Conservation (phyloP, 2,797 vertebrate species). For the Orestias chungarensis region DNA sequence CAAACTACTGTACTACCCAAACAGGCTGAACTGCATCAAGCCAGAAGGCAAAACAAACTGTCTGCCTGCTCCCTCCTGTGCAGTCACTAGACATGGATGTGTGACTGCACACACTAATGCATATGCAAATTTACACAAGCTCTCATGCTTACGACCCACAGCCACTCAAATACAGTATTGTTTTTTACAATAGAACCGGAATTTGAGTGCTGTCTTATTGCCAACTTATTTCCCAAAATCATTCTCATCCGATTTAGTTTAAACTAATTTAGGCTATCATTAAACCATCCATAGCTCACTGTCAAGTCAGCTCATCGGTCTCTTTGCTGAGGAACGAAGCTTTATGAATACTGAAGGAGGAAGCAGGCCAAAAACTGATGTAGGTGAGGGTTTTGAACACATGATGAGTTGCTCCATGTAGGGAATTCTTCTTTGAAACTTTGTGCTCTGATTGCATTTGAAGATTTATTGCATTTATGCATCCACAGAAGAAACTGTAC, state of each 20-base stretch:
- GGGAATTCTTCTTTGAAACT: neutral
- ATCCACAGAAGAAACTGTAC: neutral
- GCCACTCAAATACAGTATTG: conserved; percentile 11
- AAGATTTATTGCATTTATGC: neutral
- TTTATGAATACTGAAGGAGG: conserved; percentile 8
- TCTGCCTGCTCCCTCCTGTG: conserved; percentile 21
- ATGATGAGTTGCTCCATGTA: conserved; percentile 23
- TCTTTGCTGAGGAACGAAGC: conserved; percentile 29
- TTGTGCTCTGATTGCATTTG: conserved; percentile 1
- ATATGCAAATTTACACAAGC: conserved; percentile 19
- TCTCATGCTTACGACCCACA: neutral
- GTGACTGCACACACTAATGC: conserved; percentile 29
- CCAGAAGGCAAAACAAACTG: conserved; percentile 43
- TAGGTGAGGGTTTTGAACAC: conserved; percentile 14
- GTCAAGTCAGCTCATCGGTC: conserved; percentile 16
- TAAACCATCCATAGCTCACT: conserved; percentile 65
- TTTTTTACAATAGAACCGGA: conserved; percentile 24
- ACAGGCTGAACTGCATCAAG: conserved; percentile 42
- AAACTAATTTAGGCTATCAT: conserved; percentile 57
- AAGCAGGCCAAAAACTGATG: neutral
- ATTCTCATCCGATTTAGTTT: conserved; percentile 44
- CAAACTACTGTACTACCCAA: conserved; percentile 21
- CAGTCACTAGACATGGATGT: conserved; percentile 40
- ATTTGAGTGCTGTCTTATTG: conserved; percentile 32
- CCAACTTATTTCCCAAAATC: conserved; percentile 43